Base-by-base conservation (phyloP, 2,888 invertebrate genomes). In the Drosophila aldrichi region DNA sequence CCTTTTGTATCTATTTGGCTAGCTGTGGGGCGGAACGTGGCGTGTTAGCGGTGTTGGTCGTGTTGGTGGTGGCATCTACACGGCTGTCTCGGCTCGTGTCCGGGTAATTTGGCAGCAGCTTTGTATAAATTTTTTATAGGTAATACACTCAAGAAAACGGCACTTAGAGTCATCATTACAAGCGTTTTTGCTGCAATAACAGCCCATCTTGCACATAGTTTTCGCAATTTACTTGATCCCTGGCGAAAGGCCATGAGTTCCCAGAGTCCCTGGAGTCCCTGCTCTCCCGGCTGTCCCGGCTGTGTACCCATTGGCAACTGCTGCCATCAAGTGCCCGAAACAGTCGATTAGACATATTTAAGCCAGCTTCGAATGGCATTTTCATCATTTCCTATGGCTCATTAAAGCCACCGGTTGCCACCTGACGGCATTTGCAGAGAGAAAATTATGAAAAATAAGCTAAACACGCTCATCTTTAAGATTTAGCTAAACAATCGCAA, bases 111-210 rank as follows among this genome's bases (percentile, higher is more conserved):
- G 84, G 79, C 82, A 85, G 79, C 81, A 83, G 85, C 89, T 83
- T 90, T 83, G 83, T 87, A 91, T 91, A 91, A 82, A 91, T 91
- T 91, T 91, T 92, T 92, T 92, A 92, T 92, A 91, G 92, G 92
- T 92, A 91, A 92, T 92, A 92, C 92, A 92, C 92, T 92, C 92
- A 92, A 91, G 91, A 81, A 91, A 92, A 92, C 91, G 92, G 89
- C 92, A 92, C 92, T 92, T 92, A 91, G 91, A 92, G 91, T 92
- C 92, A 91, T 92, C 92, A 92, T 92, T 92, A 92, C 92, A 92
- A 92, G 90, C 90, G 86, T 90, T 92, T 91, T 92, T 91, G 92
- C 90, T 91, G 91, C 92, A 92, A 89, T 91, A 92, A 92, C 91
- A 91, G 92, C 89, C 92, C 92, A 92, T 92, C 92, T 92, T 92